Percentiles rank a stretch among this genome's conserved stretches.
Conservation (phyloP, 2,888 invertebrate species). For the Rotaria sp. region DNA sequence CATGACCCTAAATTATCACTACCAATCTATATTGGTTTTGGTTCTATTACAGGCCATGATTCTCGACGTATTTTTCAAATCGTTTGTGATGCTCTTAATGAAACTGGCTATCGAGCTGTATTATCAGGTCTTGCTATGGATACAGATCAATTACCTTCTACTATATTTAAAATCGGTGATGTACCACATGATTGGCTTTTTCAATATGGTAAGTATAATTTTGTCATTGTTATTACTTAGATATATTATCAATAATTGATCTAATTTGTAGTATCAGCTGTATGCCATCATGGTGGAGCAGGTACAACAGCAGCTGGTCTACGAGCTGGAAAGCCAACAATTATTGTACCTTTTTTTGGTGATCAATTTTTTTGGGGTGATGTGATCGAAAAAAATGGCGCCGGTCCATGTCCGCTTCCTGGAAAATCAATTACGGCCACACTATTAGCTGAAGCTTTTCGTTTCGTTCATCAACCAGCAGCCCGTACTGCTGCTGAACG, state of each 20-base stretch:
- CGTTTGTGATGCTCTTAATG: not conserved
- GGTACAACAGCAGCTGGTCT: constrained; percentile 25
- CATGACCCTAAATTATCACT: not conserved
- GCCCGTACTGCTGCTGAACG: constrained; percentile 14
- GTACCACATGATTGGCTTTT: constrained; percentile 30
- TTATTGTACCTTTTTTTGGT: constrained; percentile 23
- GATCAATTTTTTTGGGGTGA: constrained; percentile 24
- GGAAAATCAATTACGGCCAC: not conserved
- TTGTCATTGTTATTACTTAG: not conserved
- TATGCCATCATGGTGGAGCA: constrained; percentile 27
- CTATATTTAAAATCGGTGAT: constrained; percentile 1
- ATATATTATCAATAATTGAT: not conserved
- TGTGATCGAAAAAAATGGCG: not conserved
- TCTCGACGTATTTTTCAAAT: constrained; percentile 6
- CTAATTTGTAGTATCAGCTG: not conserved
- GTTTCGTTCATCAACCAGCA: not conserved
- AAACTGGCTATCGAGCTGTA: not conserved
- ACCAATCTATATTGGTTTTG: constrained; percentile 6
- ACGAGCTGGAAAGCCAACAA: constrained; percentile 7
- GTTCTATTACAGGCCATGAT: constrained; percentile 26
- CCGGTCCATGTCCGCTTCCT: not conserved
- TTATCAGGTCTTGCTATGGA: not conserved
- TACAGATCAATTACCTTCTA: not conserved
- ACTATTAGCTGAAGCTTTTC: not conserved
- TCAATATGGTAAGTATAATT: not conserved